Evolutionary conservation across 2,113 vertebrate species (phyloP).

Genomic region (Otolemur garnettii): DNA sequence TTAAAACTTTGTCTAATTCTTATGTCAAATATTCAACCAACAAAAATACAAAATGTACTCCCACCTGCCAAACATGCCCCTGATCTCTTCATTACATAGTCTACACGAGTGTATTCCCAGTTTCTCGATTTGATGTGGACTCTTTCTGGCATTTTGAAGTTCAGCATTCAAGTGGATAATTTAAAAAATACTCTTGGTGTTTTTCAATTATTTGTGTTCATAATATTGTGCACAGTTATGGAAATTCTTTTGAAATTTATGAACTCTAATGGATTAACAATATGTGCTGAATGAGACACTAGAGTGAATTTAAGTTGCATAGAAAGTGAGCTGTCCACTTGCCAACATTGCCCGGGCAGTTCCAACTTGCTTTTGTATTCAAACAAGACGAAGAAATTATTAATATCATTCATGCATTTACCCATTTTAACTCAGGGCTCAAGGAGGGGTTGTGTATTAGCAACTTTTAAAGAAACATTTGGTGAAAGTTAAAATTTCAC

Average conservation of each 20-base stretch:
- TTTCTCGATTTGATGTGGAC: background rate
- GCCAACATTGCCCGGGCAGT: background rate
- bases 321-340: background rate
- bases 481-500: background rate
- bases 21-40: background rate
- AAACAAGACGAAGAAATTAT: background rate
- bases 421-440: background rate
- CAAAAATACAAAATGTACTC: background rate
- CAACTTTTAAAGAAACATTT: background rate
- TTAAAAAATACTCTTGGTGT: background rate
- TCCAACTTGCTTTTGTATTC: background rate
- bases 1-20: background rate
- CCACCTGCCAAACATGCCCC: background rate
- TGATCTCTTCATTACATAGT: background rate
- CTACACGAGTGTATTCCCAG: background rate
- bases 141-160: background rate
- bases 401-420: background rate
- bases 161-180: background rate
- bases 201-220: constrained; percentile 62
- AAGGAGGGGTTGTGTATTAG: background rate
- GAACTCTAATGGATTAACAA: constrained; percentile 29
- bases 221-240: constrained; percentile 4
- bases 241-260: constrained; percentile 32
- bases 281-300: background rate
- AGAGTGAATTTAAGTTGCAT: background rate